phyloP scores from a whole-genome alignment of 2,888 invertebrate species.

The Halocaridina rubra region DNA sequence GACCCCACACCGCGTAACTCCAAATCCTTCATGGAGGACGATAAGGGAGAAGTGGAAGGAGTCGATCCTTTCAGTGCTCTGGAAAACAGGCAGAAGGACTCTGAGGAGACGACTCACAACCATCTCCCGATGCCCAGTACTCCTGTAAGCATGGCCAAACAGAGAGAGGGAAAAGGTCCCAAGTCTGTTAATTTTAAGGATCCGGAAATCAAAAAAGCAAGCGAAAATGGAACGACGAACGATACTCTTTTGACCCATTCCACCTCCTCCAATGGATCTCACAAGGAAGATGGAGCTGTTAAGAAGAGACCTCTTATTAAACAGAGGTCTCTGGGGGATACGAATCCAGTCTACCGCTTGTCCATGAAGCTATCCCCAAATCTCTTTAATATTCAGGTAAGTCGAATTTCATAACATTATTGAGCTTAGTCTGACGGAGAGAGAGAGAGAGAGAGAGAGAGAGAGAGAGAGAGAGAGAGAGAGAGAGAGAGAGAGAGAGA shows the following conservation, averaged over 20 bases:
- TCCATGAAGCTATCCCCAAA: slow-evolving; percentile 46
- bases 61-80: slow-evolving; percentile 35
- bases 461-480: not conserved
- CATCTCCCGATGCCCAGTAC: not conserved
- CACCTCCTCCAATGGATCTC: not conserved
- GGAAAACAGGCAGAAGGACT: not conserved
- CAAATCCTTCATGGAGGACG: not conserved
- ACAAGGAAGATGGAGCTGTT: not conserved
- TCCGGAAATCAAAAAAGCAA: not conserved
- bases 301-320: not conserved
- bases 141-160: not conserved
- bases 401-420: not conserved
- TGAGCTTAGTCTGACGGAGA: not conserved
- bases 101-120: not conserved
- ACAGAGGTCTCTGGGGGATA: slow-evolving; percentile 31
- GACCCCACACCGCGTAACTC: not conserved
- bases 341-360: slow-evolving; percentile 46
- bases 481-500: not conserved
- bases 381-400: slow-evolving; percentile 41
- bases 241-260: not conserved
- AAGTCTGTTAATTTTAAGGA: slow-evolving; percentile 38
- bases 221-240: not conserved
- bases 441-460: not conserved
- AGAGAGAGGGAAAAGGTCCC: not conserved
- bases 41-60: slow-evolving; percentile 8